Base-by-base conservation (phyloP, 2,888 invertebrate genomes). In the Melipona bicolor region DNA sequence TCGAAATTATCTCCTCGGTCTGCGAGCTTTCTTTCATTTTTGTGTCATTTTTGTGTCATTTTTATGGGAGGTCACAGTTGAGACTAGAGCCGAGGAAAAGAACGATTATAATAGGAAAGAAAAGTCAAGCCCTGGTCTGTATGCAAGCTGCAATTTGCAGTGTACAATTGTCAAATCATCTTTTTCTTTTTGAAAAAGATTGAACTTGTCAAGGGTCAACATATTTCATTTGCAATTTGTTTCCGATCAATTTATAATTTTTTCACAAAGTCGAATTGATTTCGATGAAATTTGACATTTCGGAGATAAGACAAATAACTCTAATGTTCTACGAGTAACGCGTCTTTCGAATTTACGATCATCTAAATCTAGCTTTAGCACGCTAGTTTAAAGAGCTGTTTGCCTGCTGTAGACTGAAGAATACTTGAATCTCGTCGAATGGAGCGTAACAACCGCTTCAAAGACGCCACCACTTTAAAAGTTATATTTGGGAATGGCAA, bases 401-500 rank as follows among this genome's bases (percentile, higher is more conserved):
- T 68, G 49, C 24, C 0, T 24, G 11, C 5, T 50, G 49, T 36
- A 50, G 24, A n/a, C 24, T 43, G 56, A 59, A 24, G 59, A 5
- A 43, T n/a, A 56, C 56, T 71, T 71, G 56, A 71, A 49, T 27
- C 43, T 24, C 21, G 59, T 27, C 24, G 71, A 61, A 59, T 13
- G 36, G 24, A n/a, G 43, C 36, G 59, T 24, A 71, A 61, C 59
- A 72, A 72, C 24, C 59, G 43, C 59, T 49, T 72, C 43, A 61
- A 59, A 72, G 27, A 61, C 24, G 71, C 21, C 59, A 59, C 43
- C 61, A 27, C 59, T 61, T 72, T 68, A 72, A 72, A 72, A 72
- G 71, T 72, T 72, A 72, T 72, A 72, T 72, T 72, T 72, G 71
- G 71, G 27, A 56, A 70, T 56, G 70, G 36, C 54, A 15, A 43